Conservation (phyloP, 2,113 vertebrate genomes). For the Brienomyrus longianalis region DNA sequence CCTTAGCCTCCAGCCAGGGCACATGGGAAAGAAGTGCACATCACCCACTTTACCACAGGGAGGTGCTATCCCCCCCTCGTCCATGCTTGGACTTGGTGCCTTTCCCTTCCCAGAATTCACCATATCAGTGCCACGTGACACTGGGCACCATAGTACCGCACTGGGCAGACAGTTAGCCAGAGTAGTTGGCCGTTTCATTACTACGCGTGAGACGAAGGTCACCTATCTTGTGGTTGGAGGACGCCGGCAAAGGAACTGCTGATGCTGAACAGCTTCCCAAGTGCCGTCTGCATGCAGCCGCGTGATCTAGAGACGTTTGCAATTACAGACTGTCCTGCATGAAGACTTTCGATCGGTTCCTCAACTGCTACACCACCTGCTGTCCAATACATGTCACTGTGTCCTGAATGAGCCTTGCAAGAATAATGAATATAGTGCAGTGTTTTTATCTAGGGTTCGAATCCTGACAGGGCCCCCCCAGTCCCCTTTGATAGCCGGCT, state of each 20-base stretch:
- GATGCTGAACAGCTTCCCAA: not conserved
- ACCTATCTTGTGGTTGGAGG: not conserved
- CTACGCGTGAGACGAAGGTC: not conserved
- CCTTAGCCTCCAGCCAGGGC: constrained; percentile 42
- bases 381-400: not conserved
- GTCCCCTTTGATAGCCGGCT: not conserved
- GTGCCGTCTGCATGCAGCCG: too few species aligned
- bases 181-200: not conserved
- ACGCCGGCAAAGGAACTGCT: not conserved
- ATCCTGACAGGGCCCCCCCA: not conserved
- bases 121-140: constrained; percentile 81
- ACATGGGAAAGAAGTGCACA: constrained; percentile 67
- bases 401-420: not conserved
- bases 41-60: constrained; percentile 71
- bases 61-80: constrained; percentile 68
- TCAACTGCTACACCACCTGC: not conserved
- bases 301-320: not conserved
- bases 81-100: constrained; percentile 73
- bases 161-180: constrained; percentile 78
- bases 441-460: not conserved
- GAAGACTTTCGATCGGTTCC: not conserved
- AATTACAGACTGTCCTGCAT: not conserved
- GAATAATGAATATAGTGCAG: not conserved
- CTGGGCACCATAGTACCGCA: constrained; percentile 77
- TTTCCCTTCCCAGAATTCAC: constrained; percentile 74